phyloP scores from a whole-genome alignment of 1,140 invertebrate species.

The Rhagoletis zephyria region DNA sequence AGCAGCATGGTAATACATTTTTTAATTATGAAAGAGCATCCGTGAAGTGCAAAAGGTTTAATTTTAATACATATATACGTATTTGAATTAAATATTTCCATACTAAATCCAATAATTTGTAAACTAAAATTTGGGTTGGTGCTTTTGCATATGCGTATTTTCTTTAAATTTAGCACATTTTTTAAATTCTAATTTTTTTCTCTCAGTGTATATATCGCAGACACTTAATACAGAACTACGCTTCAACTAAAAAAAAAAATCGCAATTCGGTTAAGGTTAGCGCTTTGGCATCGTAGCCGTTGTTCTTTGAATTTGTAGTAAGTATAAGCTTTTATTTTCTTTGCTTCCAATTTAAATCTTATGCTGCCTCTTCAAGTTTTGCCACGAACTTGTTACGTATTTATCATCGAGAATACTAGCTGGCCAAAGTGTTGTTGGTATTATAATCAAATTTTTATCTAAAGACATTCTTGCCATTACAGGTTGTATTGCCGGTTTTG shows the following conservation, averaged over 20 bases:
- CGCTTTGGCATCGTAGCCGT: not conserved
- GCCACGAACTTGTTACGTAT: slow-evolving; percentile 19
- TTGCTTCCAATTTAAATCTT: not conserved
- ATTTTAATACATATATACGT: no score
- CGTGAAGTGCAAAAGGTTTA: no score
- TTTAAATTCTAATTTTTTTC: no score
- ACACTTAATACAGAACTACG: no score
- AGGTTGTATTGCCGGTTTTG: slow-evolving; percentile 27
- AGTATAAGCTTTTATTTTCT: not conserved
- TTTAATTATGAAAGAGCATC: no score
- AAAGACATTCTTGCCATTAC: not conserved
- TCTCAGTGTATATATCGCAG: no score
- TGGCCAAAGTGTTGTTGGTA: not conserved
- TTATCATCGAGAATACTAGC: not conserved
- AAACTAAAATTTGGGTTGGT: no score
- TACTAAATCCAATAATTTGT: no score
- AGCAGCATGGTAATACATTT: no score
- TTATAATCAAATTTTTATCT: not conserved
- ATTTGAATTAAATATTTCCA: no score
- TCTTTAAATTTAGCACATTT: no score
- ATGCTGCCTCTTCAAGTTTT: not conserved
- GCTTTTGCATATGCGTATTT: no score
- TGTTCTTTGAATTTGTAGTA: not conserved
- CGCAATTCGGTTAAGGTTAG: not conserved
- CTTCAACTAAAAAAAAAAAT: not conserved